Percentiles rank a stretch among this genome's conserved stretches.
phyloP scores from a whole-genome alignment of 2,797 vertebrate species.

The Melanotaenia pygmaea region DNA sequence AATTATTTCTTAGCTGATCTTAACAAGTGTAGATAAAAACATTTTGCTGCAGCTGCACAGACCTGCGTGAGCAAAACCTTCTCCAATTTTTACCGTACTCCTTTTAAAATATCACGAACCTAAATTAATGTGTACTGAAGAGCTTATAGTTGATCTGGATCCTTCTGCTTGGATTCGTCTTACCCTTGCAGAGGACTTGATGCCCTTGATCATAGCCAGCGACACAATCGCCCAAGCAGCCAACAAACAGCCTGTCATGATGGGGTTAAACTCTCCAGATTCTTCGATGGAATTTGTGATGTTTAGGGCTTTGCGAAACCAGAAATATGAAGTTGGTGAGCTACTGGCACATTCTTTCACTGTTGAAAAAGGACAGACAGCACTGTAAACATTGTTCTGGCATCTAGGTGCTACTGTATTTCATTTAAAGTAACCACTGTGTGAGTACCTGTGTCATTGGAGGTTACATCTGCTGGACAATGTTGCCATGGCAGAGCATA shows the following conservation, averaged over 20 bases:
- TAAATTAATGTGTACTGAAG: neutral
- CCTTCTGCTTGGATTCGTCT: neutral
- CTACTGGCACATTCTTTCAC: constrained; percentile 81
- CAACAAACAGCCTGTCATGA: constrained; percentile 85
- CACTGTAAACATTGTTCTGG: neutral
- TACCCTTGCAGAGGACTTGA: constrained; percentile 89
- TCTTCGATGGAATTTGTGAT: constrained; percentile 85
- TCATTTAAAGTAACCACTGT: neutral
- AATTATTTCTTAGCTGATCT: neutral
- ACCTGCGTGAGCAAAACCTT: neutral
- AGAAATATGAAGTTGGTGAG: constrained; percentile 87
- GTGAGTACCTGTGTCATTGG: constrained; percentile 79
- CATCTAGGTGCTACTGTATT: neutral
- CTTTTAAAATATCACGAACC: neutral
- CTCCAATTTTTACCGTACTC: neutral
- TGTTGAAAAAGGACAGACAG: constrained; percentile 56
- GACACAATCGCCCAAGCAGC: constrained; percentile 86
- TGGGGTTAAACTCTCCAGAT: constrained; percentile 79
- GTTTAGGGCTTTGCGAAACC: constrained; percentile 87
- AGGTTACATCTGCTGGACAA: constrained; percentile 76
- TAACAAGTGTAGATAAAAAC: neutral
- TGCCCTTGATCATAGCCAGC: constrained; percentile 89
- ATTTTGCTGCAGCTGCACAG: neutral
- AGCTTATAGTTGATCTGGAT: neutral
- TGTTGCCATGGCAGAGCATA: constrained; percentile 83